Conservation (phyloP, 2,888 invertebrate species). For the Norana najaformis region DNA sequence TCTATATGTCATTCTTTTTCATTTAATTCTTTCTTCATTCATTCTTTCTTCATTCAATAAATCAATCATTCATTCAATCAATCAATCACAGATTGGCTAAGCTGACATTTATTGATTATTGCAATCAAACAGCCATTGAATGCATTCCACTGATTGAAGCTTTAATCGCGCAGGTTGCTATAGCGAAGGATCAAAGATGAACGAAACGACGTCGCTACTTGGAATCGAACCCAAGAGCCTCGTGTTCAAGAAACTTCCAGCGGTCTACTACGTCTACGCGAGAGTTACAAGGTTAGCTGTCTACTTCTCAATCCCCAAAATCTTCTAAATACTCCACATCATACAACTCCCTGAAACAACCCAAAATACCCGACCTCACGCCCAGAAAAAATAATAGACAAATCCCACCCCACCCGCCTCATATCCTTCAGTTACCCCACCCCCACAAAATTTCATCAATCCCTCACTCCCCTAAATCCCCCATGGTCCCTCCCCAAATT, state of each 20-base stretch:
- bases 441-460: neutral
- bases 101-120: neutral
- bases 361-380: neutral
- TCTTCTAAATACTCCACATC: no score
- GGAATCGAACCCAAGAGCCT: neutral
- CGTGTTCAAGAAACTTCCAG: neutral
- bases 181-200: neutral
- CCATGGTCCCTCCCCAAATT: neutral
- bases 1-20: neutral
- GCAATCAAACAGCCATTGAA: neutral
- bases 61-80: neutral
- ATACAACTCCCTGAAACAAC: neutral
- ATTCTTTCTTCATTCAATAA: no score
- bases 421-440: neutral
- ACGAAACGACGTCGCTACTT: neutral
- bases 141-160: neutral
- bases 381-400: neutral
- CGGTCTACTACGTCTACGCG: neutral
- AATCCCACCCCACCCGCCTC: neutral
- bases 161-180: neutral
- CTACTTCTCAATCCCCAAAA: neutral
- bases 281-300: constrained; percentile 13
- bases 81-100: neutral
- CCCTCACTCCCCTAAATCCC: neutral
- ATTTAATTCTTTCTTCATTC: neutral